Evolutionary conservation across 2,113 vertebrate genomes (phyloP).

Genomic region (Petrocephalus zakoni): DNA sequence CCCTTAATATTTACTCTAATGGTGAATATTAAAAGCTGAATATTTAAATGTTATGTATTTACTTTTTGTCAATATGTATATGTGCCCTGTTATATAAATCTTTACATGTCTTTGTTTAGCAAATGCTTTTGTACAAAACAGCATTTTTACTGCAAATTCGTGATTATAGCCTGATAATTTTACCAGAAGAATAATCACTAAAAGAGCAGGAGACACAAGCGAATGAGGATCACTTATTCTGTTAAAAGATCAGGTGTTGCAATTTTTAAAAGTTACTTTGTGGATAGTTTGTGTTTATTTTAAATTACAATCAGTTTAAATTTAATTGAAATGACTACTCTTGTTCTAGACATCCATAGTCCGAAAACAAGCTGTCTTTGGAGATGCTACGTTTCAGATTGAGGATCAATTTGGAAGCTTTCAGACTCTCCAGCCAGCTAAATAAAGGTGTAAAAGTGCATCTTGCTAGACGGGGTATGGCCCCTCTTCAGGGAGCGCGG

Average conservation of each 20-base stretch:
- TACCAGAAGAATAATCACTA: neutral
- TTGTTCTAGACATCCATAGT: no score
- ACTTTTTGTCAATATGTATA: neutral
- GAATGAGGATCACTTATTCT: neutral
- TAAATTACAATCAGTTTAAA: neutral
- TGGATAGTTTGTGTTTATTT: neutral
- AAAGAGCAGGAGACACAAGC: neutral
- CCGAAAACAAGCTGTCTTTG: no score
- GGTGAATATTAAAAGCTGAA: conserved; percentile 12
- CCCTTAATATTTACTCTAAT: neutral
- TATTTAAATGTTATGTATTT: conserved; percentile 4
- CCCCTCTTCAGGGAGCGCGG: no score
- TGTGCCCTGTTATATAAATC: neutral
- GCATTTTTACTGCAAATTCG: neutral
- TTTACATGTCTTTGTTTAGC: neutral
- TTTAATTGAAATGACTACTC: neutral
- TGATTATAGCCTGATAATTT: neutral
- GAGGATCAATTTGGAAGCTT: neutral
- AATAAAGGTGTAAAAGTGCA: neutral
- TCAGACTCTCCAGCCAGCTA: neutral
- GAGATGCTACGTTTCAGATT: no score
- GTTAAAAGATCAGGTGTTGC: neutral
- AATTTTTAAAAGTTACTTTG: neutral
- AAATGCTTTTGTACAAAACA: neutral
- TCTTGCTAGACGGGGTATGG: no score